Evolutionary conservation across 2,113 vertebrate genomes (phyloP), one percentile per base, ranked within the genome.

Genomic region (Pollachius pollachius): DNA sequence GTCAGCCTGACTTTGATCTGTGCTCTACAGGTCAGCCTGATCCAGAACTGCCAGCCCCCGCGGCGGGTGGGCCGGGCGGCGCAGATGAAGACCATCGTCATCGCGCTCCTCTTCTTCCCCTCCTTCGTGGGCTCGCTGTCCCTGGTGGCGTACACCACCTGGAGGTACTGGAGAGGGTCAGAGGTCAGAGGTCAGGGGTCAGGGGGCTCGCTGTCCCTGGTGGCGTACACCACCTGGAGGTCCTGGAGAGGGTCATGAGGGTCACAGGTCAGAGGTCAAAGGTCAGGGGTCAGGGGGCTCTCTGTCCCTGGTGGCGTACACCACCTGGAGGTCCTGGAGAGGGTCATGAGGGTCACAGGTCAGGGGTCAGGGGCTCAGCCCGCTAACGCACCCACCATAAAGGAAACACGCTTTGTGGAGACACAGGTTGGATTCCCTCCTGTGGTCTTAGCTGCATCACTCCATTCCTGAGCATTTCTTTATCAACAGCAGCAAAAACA

Each of bases 21-120:
- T 16, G 67, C 3, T 41, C 25, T 3, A 18, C 72, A 99, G 97
- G 79, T 96, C 81, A 99, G 96, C 62, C 85, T 98, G 70, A 92
- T 82, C 71, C 94, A 87, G 91, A 99, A 98, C 80, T 99, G 96
- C 78, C 96, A 96, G 68, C 96, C 96, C 7, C 96, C 97, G 0
- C 81, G 87, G 76, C 92, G 93, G 56, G 91, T 90, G 4, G 96
- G 95, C 90, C 90, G 94, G 9, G 97, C 96, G 5, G 93, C 96
- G 11, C 96, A 98, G 65, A 98, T 98, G 95, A 93, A 91, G 73
- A 99, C 96, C 0, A 81, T 94, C 74, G 97, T 97, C 84, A 92
- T 96, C 16, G 81, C 92, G 19, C 84, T 99, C 15, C 92, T 99
- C 9, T 97, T 99, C 73, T 95, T 96, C 77, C 97, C 97, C 0